Evolutionary conservation across 2,797 vertebrate genomes (phyloP).

Genomic region (Cuculus canorus): DNA sequence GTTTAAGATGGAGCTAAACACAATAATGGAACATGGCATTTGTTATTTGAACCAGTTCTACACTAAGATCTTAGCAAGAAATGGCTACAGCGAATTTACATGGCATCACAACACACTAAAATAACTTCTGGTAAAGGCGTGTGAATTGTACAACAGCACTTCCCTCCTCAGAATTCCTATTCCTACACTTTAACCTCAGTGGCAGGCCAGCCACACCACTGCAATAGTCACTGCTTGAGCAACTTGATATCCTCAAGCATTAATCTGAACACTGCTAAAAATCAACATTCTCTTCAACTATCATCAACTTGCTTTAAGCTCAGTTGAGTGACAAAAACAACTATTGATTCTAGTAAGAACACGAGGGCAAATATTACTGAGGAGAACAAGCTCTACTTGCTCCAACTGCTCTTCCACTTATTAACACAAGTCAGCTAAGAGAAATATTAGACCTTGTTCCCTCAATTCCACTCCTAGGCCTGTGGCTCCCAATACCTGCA

Average conservation of each 20-base stretch:
- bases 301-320: background rate
- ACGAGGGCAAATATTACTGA: background rate
- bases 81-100: too few relatives aligned
- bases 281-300: background rate
- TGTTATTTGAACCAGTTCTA: background rate
- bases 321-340: background rate
- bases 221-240: background rate
- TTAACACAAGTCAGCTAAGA: background rate
- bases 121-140: too few relatives aligned
- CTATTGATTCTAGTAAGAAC: background rate
- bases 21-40: fast-evolving
- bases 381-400: background rate
- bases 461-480: background rate
- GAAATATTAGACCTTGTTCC: background rate
- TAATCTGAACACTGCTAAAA: background rate
- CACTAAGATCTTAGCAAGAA: background rate
- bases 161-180: too few relatives aligned
- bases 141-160: too few relatives aligned
- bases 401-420: background rate
- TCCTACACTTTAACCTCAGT: background rate
- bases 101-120: too few relatives aligned
- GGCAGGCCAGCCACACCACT: background rate
- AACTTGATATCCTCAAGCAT: background rate
- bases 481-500: background rate
- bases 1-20: background rate